Conservation (phyloP, 2,888 invertebrate genomes). For the Xestia rhomboidea region DNA sequence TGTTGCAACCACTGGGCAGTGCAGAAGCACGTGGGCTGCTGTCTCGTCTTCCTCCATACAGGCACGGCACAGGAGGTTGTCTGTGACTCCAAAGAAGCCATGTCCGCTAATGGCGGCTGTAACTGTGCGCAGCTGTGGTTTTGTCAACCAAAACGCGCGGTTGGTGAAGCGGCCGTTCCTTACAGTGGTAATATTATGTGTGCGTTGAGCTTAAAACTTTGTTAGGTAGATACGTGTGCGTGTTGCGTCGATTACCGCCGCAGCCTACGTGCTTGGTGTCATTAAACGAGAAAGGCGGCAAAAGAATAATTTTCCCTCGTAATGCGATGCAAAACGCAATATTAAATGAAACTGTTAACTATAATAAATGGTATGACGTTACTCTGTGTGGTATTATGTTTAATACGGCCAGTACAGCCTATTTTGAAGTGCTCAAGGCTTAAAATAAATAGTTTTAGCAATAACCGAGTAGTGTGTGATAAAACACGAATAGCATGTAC, state of each 20-base stretch:
- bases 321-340: not conserved
- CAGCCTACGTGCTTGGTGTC: slow-evolving; percentile 33
- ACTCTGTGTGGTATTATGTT: not conserved
- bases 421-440: not conserved
- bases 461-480: no score
- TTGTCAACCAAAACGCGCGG: no score
- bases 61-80: no score
- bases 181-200: not conserved
- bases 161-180: no score
- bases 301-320: slow-evolving; percentile 9
- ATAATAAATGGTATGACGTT: not conserved
- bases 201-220: slow-evolving; percentile 3
- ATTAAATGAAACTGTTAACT: slow-evolving; percentile 1
- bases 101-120: no score
- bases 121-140: no score
- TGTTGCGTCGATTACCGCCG: not conserved
- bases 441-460: no score
- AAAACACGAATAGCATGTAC: not conserved
- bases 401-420: no score
- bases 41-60: no score
- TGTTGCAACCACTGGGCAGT: no score
- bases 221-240: slow-evolving; percentile 7
- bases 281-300: slow-evolving; percentile 11
- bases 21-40: no score
- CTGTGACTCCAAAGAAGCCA: no score